Base-by-base conservation (phyloP, 2,797 vertebrate species). In the Botia kubotai region DNA sequence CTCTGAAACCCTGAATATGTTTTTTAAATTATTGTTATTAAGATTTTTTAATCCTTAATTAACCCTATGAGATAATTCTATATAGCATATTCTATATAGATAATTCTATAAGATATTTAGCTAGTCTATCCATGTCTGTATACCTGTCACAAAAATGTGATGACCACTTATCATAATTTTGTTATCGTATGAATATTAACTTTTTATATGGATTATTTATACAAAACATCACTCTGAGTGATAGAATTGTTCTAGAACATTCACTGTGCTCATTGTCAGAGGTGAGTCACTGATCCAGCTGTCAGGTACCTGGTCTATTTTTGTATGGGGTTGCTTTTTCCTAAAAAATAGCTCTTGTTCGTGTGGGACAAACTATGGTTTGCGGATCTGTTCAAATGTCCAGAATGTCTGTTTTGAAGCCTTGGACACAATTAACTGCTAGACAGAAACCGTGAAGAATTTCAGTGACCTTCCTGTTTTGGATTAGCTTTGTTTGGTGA, bases 381-480 rank as follows among this genome's bases (percentile, higher is more conserved):
- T 13, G 13, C 26, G 26, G 57, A 26, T 60, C 36, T 0, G 14
- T 13, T 48, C 19, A 29, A 62, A 63, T 58, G 11, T 46, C 17
- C 36, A 69, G 68, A 46, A 43, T 48, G 36, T 17, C 3, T 62
- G 58, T 62, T 66, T 39, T 76, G 23, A 57, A 29, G 19, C n/a
- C 19, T 66, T 39, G 48, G 29, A 46, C 46, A 79, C 79, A 84
- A 43, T 58, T 48, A 43, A 50, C 52, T 26, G 17, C 50, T 50
- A 53, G 70, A 66, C 78, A 57, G 52, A 62, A 67, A 14, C 2
- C 0, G 19, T 17, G 66, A 46, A 23, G 19, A 67, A 81, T 71
- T 77, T 81, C 33, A 39, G 6, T 19, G 69, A 50, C 33, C 23
- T 60, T 77, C 33, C 57, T 57, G 68, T 73, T 86, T 73, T 69